phyloP scores from a whole-genome alignment of 2,797 vertebrate genomes.

The Adrianichthys oophorus region DNA sequence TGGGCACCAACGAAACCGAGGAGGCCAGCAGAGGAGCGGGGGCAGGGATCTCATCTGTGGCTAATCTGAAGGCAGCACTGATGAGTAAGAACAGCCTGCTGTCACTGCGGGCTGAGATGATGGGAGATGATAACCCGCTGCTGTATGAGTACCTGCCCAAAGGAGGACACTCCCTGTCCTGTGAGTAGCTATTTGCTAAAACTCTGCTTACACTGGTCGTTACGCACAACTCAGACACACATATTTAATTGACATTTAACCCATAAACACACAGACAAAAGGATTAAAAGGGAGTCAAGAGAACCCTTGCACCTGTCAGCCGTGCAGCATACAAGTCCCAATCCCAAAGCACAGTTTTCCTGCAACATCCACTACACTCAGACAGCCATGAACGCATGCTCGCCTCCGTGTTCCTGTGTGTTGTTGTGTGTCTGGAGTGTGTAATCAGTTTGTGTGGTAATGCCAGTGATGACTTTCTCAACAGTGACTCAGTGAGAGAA shows the following conservation, averaged over 20 bases:
- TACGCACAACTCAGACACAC: conserved; percentile 19
- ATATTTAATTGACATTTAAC: conserved; percentile 9
- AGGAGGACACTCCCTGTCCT: conserved; percentile 90
- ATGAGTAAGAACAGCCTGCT: conserved; percentile 98
- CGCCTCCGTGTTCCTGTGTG: conserved; percentile 11
- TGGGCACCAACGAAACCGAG: conserved; percentile 85
- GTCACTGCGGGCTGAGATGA: conserved; percentile 92
- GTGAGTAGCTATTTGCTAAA: conserved; percentile 82
- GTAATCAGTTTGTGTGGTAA: conserved; percentile 47
- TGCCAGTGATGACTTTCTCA: conserved; percentile 57
- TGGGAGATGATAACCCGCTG: conserved; percentile 92
- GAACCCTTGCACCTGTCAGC: conserved; percentile 23
- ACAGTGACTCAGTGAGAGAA: conserved; percentile 73
- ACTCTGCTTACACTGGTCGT: conserved; percentile 28
- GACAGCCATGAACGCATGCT: conserved; percentile 30
- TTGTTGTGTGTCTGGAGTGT: conserved; percentile 34
- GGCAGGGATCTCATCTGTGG: conserved; percentile 82
- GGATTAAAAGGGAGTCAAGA: not conserved
- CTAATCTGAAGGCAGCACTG: conserved; percentile 93
- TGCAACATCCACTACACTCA: conserved; percentile 36
- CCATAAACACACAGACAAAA: conserved; percentile 13
- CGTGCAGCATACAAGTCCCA: conserved; percentile 17
- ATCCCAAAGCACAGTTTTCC: conserved; percentile 18
- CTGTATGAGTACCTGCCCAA: conserved; percentile 97
- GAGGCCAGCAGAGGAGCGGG: conserved; percentile 80